Base-by-base conservation (phyloP, 2,888 invertebrate genomes). In the Acleris holmiana region DNA sequence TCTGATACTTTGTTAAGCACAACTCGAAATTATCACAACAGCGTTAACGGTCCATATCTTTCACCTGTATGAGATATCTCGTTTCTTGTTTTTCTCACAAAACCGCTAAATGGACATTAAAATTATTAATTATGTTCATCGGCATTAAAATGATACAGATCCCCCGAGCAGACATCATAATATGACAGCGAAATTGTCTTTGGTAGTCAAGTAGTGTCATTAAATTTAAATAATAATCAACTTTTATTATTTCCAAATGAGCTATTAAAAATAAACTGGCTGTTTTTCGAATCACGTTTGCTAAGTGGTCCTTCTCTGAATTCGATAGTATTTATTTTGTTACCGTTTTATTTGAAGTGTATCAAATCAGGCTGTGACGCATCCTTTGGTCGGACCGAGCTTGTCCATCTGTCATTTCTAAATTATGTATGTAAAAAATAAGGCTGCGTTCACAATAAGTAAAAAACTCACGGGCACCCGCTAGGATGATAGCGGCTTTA, bases 361-460 rank as follows among this genome's bases (percentile, higher is more conserved):
- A 59, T 44, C 51, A 51, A 40, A 44, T 44, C 17, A 17, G 44
- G 17, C n/a, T 49, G 77, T 83, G 84, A 86, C 83, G 83, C 83
- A 83, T 76, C 78, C 76, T 75, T 71, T 71, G 73, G 74, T 55
- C 23, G 73, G 73, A 71, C 73, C 79, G 78, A 77, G 79, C 84
- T 82, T 85, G 86, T 86, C 88, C 88, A 89, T 87, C 84, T 90
- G 92, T 91, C 92, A 92, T 85, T 83, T 83, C 48, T 67, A 73
- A 87, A 85, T 84, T 84, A 86, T 85, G 82, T 81, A 82, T 86
- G 83, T 78, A 78, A 83, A 83, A 80, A 78, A 80, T 76, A 76
- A 61, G 67, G 59, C 68, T 68, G 70, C 72, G 70, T 74, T 70
- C 69, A 71, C 69, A 73, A 73, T 70, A 64, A 70, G 75, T 80